These are phyloP conservation scores for Prochilodus magdalenae DNA, from an alignment of 2,113 vertebrate species.

Conservation along the genomic window DNA sequence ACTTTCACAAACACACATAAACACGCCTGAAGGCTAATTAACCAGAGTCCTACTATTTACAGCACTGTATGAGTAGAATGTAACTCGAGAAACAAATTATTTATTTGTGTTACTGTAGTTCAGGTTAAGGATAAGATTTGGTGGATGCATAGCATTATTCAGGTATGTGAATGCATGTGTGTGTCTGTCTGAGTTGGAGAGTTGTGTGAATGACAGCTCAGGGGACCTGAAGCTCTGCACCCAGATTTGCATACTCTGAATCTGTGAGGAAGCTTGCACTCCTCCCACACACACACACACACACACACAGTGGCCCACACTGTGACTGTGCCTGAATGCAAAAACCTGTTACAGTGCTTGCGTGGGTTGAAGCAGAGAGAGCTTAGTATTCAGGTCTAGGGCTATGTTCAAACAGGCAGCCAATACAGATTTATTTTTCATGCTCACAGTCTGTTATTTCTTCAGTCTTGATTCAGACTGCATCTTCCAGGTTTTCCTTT, in stretches of 20 bases:
- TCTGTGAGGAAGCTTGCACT: slow-evolving; percentile 20
- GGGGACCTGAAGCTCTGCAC: slow-evolving; percentile 10
- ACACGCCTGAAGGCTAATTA: no score
- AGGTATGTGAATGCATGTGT: not conserved
- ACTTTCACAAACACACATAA: no score
- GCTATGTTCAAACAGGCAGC: not conserved
- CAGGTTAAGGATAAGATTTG: not conserved
- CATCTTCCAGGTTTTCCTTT: not conserved
- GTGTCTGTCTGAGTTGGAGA: not conserved
- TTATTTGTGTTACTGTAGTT: no score
- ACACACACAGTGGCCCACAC: slow-evolving; percentile 13
- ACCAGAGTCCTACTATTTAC: no score
- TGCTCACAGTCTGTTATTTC: not conserved
- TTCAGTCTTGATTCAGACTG: not conserved
- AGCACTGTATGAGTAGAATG: no score
- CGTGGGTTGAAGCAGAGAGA: slow-evolving; percentile 31
- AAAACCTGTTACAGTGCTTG: slow-evolving; percentile 29
- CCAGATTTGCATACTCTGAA: slow-evolving; percentile 38
- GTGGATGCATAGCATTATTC: not conserved
- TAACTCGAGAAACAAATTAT: no score
- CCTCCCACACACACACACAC: slow-evolving; percentile 39
- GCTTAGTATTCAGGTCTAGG: not conserved
- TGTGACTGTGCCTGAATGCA: slow-evolving; percentile 10
- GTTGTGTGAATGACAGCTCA: slow-evolving; percentile 15
- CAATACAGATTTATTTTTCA: not conserved